Percentiles rank a stretch among this genome's conserved stretches.
These are phyloP conservation scores for Drosophila sulfurigaster DNA, from an alignment of 1,140 invertebrate genomes.

Conservation along the genomic window DNA sequence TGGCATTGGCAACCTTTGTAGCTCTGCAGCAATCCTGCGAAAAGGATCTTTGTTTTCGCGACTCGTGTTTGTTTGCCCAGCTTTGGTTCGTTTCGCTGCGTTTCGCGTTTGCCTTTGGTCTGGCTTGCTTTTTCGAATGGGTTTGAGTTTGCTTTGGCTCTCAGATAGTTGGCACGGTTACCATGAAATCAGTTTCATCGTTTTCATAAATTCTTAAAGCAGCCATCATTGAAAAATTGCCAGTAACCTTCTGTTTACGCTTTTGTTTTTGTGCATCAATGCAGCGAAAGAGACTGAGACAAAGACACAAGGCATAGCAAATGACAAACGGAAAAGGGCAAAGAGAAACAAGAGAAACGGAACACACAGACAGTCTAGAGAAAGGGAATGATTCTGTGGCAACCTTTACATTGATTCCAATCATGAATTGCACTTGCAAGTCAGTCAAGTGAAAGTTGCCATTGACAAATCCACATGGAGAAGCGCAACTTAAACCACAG, in stretches of 20 bases:
- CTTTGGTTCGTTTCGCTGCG: constrained; percentile 40
- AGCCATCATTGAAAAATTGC: constrained; percentile 45
- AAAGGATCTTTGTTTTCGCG: constrained; percentile 56
- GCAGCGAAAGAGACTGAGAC: constrained; percentile 5
- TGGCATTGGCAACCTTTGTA: constrained; percentile 61
- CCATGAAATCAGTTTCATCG: constrained; percentile 45
- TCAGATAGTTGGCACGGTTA: constrained; percentile 52
- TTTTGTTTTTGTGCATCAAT: constrained; percentile 39
- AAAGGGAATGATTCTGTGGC: background rate
- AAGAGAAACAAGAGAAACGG: background rate
- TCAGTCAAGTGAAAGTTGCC: constrained; percentile 51
- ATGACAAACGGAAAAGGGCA: too few relatives aligned
- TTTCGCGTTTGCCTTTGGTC: constrained; percentile 21
- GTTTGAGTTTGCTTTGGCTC: constrained; percentile 1
- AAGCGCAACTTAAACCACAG: constrained; percentile 1
- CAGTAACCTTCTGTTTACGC: constrained; percentile 29
- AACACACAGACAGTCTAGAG: background rate
- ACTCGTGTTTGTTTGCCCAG: constrained; percentile 49
- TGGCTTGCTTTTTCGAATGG: constrained; percentile 6
- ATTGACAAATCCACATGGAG: constrained; percentile 29
- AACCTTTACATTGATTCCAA: constrained; percentile 55
- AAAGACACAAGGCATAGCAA: background rate
- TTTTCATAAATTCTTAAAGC: constrained; percentile 61
- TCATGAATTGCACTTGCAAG: constrained; percentile 40
- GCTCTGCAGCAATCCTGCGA: constrained; percentile 32